Conservation (phyloP, 2,113 vertebrate species). For the Spermophilus dauricus region DNA sequence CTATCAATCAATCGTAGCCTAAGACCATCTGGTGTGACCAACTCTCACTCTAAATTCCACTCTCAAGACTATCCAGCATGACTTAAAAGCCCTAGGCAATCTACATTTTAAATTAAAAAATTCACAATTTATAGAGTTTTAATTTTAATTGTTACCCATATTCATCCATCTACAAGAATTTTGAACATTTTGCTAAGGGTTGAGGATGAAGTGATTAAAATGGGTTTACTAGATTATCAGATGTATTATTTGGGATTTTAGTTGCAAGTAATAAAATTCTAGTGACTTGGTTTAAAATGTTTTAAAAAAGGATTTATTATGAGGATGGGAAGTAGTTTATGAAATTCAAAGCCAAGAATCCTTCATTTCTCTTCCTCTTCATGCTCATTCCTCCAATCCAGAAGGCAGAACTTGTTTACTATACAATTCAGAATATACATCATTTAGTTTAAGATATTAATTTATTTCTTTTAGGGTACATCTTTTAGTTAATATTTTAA, state of each 20-base stretch:
- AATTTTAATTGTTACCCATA: not conserved
- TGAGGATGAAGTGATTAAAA: not conserved
- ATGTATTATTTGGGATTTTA: not conserved
- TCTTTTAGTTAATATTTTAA: no score
- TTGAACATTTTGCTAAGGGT: not conserved
- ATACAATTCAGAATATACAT: not conserved
- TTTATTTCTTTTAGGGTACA: not conserved
- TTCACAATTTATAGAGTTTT: not conserved
- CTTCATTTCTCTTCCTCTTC: not conserved
- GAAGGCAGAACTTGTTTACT: not conserved
- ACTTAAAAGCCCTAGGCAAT: not conserved
- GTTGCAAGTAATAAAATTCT: slow-evolving; percentile 24
- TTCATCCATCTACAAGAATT: slow-evolving; percentile 34
- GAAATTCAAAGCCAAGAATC: not conserved
- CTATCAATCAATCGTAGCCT: not conserved
- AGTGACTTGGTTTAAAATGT: not conserved
- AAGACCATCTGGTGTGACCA: not conserved
- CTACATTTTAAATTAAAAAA: not conserved
- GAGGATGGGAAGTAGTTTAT: not conserved
- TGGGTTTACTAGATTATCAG: slow-evolving; percentile 33
- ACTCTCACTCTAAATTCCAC: not conserved
- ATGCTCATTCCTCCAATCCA: not conserved
- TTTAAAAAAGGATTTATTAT: not conserved
- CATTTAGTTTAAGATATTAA: not conserved
- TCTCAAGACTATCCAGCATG: not conserved